Conservation (phyloP, 2,888 invertebrate genomes). For the Sipha maydis region DNA sequence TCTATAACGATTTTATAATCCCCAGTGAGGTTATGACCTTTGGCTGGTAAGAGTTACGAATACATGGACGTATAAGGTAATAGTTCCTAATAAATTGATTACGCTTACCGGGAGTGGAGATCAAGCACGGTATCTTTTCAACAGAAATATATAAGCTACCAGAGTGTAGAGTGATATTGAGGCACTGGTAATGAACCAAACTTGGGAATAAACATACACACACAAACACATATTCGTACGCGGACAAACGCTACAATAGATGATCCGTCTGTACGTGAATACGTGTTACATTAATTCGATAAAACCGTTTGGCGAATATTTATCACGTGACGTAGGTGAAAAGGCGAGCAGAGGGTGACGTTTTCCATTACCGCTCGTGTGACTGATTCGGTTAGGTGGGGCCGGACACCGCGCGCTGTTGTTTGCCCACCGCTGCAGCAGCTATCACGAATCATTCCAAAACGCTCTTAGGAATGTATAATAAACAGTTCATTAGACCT, state of each 20-base stretch:
- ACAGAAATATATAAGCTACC: too few species aligned
- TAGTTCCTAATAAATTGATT: too few species aligned
- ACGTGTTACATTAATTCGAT: constrained; percentile 19
- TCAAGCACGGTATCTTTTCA: too few species aligned
- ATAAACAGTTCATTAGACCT: constrained; percentile 8
- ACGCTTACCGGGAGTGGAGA: too few species aligned
- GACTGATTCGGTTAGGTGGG: constrained; percentile 14
- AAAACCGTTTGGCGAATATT: background rate
- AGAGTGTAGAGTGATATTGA: too few species aligned
- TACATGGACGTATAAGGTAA: too few species aligned
- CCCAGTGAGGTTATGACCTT: too few species aligned
- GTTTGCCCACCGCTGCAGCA: constrained; percentile 3
- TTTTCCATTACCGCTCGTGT: background rate
- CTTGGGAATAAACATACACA: background rate
- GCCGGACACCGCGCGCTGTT: background rate
- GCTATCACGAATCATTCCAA: background rate
- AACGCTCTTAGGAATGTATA: constrained; percentile 37
- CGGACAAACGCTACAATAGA: too few species aligned
- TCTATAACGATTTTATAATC: too few species aligned
- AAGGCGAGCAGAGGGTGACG: background rate
- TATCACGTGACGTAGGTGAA: background rate
- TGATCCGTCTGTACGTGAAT: background rate
- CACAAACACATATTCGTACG: background rate
- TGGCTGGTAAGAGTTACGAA: too few species aligned
- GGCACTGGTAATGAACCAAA: background rate